Evolutionary conservation across 2,113 vertebrate species (phyloP).

Genomic region (Pygoscelis antarcticus): DNA sequence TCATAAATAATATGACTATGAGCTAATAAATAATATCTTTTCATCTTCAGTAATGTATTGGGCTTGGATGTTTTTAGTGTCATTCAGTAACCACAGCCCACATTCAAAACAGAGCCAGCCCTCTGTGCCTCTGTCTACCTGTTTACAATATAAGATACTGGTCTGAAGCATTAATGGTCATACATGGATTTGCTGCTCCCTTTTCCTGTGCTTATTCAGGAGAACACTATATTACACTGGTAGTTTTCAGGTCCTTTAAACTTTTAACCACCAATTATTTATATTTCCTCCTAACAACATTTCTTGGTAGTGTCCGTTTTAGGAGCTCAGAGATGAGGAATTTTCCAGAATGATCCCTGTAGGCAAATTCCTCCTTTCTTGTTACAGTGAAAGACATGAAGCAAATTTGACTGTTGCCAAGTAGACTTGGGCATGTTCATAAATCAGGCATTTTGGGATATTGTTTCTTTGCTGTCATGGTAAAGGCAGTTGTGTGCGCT

Average conservation of each 20-base stretch:
- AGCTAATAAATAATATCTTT: neutral
- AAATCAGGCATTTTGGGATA: neutral
- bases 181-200: neutral
- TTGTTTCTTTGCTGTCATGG: neutral
- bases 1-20: neutral
- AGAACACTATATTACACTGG: neutral
- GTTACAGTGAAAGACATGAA: neutral
- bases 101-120: neutral
- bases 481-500: neutral
- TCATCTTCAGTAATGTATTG: neutral
- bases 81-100: rapidly evolving
- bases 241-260: neutral
- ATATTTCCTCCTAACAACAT: neutral
- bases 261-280: neutral
- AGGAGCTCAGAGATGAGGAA: neutral
- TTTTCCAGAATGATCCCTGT: neutral
- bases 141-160: neutral
- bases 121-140: neutral
- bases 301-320: neutral
- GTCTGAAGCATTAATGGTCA: neutral
- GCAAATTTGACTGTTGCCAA: neutral
- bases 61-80: neutral
- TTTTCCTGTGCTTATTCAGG: neutral
- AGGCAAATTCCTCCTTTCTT: neutral
- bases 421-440: neutral